Evolutionary conservation across 2,113 vertebrate species (phyloP).

Genomic region (Columba janthina): DNA sequence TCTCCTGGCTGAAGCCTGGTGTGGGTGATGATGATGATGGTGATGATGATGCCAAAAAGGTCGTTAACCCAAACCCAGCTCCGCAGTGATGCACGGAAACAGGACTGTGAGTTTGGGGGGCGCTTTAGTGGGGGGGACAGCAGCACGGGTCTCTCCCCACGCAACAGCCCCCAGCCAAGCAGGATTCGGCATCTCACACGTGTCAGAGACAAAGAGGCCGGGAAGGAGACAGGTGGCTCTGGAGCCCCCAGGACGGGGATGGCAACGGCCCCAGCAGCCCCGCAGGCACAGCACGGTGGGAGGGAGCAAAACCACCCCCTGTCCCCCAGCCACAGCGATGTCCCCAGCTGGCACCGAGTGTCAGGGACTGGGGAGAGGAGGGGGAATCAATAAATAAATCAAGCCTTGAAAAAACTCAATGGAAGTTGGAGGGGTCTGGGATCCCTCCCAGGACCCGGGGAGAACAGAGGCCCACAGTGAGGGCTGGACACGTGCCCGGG

Average conservation of each 20-base stretch:
- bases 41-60: neutral
- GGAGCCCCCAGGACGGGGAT: neutral
- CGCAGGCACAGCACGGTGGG: fast-evolving
- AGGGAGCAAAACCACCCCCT: neutral
- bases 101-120: neutral
- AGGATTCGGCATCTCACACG: neutral
- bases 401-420: neutral
- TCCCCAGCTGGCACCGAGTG: slow-evolving; percentile 28
- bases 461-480: slow-evolving; percentile 43
- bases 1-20: neutral
- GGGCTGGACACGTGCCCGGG: slow-evolving; percentile 12
- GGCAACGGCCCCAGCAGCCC: fast-evolving
- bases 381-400: neutral
- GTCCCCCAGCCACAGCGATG: fast-evolving
- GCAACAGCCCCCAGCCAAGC: fast-evolving
- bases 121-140: neutral
- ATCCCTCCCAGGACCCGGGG: neutral
- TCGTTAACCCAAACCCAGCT: neutral
- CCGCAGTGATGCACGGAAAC: fast-evolving
- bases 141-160: neutral
- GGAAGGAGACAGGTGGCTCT: neutral
- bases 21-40: neutral
- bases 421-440: neutral
- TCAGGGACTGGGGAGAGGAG: neutral
- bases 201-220: neutral